A percentile compares a stretch with the other conserved stretches of the same genome.
Evolutionary conservation across 2,113 vertebrate species (phyloP).

Genomic region (Acanthochromis polyacanthus): DNA sequence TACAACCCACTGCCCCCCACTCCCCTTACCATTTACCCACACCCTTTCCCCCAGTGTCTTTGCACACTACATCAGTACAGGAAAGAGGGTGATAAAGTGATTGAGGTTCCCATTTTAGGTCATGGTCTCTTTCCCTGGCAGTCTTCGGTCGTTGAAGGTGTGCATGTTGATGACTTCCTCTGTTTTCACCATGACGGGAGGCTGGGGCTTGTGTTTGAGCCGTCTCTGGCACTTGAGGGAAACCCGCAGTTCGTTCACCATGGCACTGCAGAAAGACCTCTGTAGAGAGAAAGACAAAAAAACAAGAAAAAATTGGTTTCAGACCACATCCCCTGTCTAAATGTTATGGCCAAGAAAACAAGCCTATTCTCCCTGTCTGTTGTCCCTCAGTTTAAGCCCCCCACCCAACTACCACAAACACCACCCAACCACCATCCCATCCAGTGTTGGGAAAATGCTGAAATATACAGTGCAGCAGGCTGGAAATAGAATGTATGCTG

Average conservation of each 20-base stretch:
- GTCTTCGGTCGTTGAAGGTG: constrained; percentile 98
- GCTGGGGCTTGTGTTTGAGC: constrained; percentile 98
- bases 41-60: constrained; percentile 63
- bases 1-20: not conserved
- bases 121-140: constrained; percentile 99
- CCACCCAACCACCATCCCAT: not conserved
- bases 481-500: constrained; percentile 15
- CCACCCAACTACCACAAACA: not conserved
- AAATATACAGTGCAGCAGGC: constrained; percentile 41
- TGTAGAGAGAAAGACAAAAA: constrained; percentile 66
- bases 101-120: constrained; percentile 85
- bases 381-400: constrained; percentile 21
- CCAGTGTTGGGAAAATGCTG: constrained; percentile 16
- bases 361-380: constrained; percentile 17
- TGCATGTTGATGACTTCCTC: constrained; percentile 99
- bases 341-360: constrained; percentile 40
- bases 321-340: constrained; percentile 19
- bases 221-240: constrained; percentile 98
- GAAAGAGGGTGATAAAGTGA: constrained; percentile 53
- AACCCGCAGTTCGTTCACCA: constrained; percentile 97
- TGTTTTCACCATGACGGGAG: constrained; percentile 96
- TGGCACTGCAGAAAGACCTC: constrained; percentile 98
- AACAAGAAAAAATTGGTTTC: constrained; percentile 24
- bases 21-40: constrained; percentile 61
- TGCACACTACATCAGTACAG: constrained; percentile 52